Conservation (phyloP, 1,140 invertebrate species). For the Caenorhabditis latens region DNA sequence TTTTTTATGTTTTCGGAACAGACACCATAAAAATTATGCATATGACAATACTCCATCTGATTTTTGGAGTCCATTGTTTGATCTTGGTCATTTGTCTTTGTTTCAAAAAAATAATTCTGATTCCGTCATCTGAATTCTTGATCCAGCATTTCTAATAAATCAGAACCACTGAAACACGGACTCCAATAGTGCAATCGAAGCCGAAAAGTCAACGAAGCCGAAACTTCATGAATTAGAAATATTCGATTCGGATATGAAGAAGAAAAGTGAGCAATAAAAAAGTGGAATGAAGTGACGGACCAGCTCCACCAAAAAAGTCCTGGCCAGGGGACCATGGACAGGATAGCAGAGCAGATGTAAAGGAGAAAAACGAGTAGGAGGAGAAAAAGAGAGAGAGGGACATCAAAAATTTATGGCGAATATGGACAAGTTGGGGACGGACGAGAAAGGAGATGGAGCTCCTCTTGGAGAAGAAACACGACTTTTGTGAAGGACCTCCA, state of each 20-base stretch:
- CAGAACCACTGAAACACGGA: conserved; percentile 2
- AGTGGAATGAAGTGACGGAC: not conserved
- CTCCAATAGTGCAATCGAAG: not conserved
- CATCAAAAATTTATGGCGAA: conserved; percentile 53
- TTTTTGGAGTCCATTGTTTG: too few species aligned
- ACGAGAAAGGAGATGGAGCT: not conserved
- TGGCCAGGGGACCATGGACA: not conserved
- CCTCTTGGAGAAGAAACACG: not conserved
- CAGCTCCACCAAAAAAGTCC: not conserved
- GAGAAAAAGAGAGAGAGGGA: conserved; percentile 20
- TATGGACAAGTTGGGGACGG: conserved; percentile 40
- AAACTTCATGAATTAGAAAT: conserved; percentile 28
- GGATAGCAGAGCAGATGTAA: not conserved
- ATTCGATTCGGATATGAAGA: not conserved
- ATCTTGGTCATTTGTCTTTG: too few species aligned
- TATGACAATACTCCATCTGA: too few species aligned
- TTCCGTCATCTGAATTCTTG: too few species aligned
- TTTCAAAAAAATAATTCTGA: too few species aligned
- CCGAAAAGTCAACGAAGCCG: not conserved
- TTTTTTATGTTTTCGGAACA: too few species aligned
- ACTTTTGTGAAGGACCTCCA: conserved; percentile 1
- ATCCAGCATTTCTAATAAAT: not conserved
- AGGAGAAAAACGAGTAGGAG: conserved; percentile 7
- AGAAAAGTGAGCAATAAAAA: not conserved
- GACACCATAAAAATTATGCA: too few species aligned